Percentiles rank a stretch among this genome's conserved stretches.
These are phyloP conservation scores for Philaethria dido DNA, from an alignment of 2,888 invertebrate genomes.

Conservation along the genomic window DNA sequence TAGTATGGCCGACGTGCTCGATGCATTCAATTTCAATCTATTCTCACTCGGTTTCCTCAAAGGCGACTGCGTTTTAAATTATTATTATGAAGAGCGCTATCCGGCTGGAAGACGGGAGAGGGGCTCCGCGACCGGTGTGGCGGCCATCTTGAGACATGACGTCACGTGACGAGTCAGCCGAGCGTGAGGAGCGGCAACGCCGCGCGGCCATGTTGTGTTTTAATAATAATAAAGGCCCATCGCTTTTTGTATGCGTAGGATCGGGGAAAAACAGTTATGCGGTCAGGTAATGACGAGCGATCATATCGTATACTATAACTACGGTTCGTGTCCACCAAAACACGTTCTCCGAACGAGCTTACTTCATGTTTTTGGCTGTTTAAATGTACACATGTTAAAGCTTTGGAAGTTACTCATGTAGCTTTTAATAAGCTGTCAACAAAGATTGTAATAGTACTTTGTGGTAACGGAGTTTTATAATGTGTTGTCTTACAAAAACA, in stretches of 20 bases:
- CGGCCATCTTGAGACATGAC: conserved; percentile 84
- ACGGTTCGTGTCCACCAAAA: conserved; percentile 25
- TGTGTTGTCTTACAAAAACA: not conserved
- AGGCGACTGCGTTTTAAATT: conserved; percentile 78
- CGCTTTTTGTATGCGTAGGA: conserved; percentile 75
- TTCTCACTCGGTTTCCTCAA: conserved; percentile 80
- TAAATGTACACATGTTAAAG: conserved; percentile 7
- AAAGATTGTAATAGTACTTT: not conserved
- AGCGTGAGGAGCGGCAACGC: conserved; percentile 76
- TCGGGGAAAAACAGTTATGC: conserved; percentile 78
- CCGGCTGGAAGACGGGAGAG: conserved; percentile 74
- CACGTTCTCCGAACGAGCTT: conserved; percentile 16
- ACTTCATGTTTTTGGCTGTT: conserved; percentile 15
- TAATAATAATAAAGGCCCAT: conserved; percentile 73
- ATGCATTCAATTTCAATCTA: conserved; percentile 81
- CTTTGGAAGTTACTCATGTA: conserved; percentile 6
- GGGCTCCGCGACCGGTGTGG: conserved; percentile 74
- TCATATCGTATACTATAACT: conserved; percentile 38
- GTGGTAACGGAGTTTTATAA: not conserved
- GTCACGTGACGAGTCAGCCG: conserved; percentile 83
- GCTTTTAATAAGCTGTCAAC: conserved; percentile 4
- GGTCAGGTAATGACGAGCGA: conserved; percentile 67
- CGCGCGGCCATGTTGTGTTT: conserved; percentile 73
- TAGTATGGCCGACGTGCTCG: conserved; percentile 63
- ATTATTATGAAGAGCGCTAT: conserved; percentile 67